These are phyloP conservation scores for Pardosa pseudoannulata DNA, from an alignment of 2,888 invertebrate species.

Conservation along the genomic window DNA sequence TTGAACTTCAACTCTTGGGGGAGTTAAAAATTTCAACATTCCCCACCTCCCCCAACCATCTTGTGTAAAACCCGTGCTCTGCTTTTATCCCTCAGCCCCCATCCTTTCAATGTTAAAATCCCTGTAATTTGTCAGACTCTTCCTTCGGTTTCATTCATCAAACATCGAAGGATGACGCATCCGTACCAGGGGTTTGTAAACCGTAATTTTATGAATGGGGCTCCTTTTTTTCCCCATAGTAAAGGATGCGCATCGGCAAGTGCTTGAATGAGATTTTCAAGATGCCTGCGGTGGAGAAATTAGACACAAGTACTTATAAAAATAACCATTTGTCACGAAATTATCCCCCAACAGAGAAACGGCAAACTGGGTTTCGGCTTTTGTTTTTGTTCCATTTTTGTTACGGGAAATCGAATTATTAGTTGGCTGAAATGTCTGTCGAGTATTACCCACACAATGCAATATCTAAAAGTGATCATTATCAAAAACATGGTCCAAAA, in stretches of 20 bases:
- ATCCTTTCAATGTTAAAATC: conserved; percentile 39
- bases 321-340: not conserved
- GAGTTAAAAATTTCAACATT: not conserved
- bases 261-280: conserved; percentile 29
- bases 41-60: not conserved
- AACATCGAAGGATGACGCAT: conserved; percentile 45
- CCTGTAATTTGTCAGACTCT: conserved; percentile 59
- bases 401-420: no score
- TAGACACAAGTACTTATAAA: not conserved
- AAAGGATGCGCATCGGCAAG: not conserved
- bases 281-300: conserved; percentile 7
- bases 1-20: conserved; percentile 10
- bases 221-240: not conserved
- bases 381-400: no score
- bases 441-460: no score
- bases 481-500: no score
- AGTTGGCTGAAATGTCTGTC: no score
- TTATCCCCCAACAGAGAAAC: no score
- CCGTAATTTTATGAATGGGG: not conserved
- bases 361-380: no score
- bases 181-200: conserved; percentile 8
- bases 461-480: no score
- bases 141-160: conserved; percentile 42
- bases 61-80: not conserved
- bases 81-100: conserved; percentile 1